Percentiles rank a stretch among this genome's conserved stretches.
phyloP scores from a whole-genome alignment of 2,888 invertebrate genomes.

The Cosmia pyralina region DNA sequence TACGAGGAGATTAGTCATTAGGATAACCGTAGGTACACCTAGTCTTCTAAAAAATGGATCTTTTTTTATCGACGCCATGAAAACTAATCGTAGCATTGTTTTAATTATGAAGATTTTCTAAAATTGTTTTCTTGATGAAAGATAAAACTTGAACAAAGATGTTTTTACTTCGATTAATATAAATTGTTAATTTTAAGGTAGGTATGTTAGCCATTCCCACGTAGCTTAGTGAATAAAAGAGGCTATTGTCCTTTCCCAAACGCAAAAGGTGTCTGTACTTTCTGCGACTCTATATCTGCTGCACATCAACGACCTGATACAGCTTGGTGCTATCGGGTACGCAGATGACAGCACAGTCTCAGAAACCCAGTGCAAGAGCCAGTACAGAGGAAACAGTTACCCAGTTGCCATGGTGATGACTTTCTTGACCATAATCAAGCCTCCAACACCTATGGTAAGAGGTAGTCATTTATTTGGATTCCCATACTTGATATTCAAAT shows the following conservation, averaged over 20 bases:
- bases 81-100: not conserved
- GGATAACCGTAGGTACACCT: not conserved
- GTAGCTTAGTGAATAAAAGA: not conserved
- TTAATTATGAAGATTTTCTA: not conserved
- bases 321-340: too few relatives aligned
- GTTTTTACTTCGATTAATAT: not conserved
- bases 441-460: not conserved
- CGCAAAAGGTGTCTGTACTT: not conserved
- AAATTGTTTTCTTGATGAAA: constrained; percentile 1
- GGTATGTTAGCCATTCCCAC: constrained; percentile 13
- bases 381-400: too few relatives aligned
- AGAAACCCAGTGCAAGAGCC: too few relatives aligned
- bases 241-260: constrained; percentile 19
- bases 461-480: not conserved
- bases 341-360: too few relatives aligned
- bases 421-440: not conserved
- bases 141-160: not conserved
- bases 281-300: too few relatives aligned
- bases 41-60: not conserved
- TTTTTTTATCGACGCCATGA: not conserved
- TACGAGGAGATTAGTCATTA: not conserved
- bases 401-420: not conserved
- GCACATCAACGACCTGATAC: too few relatives aligned
- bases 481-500: not conserved
- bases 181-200: not conserved